These are phyloP conservation scores for Platichthys stellatus DNA, from an alignment of 2,113 vertebrate species.

Conservation along the genomic window DNA sequence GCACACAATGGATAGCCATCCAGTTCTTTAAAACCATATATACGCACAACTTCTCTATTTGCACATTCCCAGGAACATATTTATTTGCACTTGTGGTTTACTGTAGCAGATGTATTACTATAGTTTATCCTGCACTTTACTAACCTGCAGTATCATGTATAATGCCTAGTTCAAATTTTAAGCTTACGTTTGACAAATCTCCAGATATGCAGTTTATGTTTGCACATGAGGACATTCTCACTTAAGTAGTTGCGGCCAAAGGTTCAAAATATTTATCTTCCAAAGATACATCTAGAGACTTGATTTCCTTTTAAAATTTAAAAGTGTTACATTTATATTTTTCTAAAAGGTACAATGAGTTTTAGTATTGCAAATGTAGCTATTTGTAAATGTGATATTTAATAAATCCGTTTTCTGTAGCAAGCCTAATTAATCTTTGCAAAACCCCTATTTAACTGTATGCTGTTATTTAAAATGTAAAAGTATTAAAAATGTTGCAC, in stretches of 20 bases:
- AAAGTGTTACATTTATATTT: constrained; percentile 52
- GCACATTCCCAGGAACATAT: constrained; percentile 47
- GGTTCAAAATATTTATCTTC: neutral
- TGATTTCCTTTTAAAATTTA: constrained; percentile 30
- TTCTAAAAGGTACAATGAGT: constrained; percentile 18
- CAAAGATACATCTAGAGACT: neutral
- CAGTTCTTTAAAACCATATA: neutral
- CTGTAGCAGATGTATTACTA: constrained; percentile 3
- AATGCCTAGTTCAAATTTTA: constrained; percentile 9
- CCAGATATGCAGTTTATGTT: constrained; percentile 17
- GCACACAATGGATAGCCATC: constrained; percentile 8
- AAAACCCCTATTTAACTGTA: constrained; percentile 13
- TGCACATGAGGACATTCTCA: constrained; percentile 4
- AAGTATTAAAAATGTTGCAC: neutral
- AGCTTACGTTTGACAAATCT: constrained; percentile 21
- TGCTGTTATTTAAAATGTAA: neutral
- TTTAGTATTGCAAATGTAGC: constrained; percentile 16
- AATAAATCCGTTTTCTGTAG: constrained; percentile 42
- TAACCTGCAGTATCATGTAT: constrained; percentile 19
- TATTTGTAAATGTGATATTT: constrained; percentile 28
- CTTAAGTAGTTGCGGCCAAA: constrained; percentile 33
- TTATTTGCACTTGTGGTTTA: constrained; percentile 47
- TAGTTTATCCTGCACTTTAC: constrained; percentile 12
- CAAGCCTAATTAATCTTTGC: constrained; percentile 21
- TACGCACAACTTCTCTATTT: constrained; percentile 63